These are phyloP conservation scores for Chlorodrepanis virens DNA, from an alignment of 2,113 vertebrate genomes.

Conservation along the genomic window DNA sequence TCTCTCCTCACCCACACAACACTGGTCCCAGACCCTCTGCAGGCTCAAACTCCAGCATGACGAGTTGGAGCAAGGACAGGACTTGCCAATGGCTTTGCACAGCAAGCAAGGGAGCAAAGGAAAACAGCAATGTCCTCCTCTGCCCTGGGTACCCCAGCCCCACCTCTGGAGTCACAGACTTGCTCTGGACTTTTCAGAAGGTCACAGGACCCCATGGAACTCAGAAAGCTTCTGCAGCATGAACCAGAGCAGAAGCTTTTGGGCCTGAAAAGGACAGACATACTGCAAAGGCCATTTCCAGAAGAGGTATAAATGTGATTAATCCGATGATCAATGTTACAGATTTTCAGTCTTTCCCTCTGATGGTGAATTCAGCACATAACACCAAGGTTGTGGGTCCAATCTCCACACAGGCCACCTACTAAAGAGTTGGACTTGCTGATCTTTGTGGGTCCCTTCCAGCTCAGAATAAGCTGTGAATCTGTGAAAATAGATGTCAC, in stretches of 20 bases:
- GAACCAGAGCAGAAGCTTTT: not conserved
- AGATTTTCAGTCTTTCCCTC: not conserved
- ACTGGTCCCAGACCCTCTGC: not conserved
- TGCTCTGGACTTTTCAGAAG: not conserved
- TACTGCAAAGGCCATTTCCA: not conserved
- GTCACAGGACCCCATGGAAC: not conserved
- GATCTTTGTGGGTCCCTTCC: not conserved
- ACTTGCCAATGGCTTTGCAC: not conserved
- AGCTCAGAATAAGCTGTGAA: not conserved
- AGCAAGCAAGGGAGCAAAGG: not conserved
- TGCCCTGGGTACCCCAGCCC: not conserved
- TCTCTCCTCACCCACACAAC: not conserved
- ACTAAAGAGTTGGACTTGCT: not conserved
- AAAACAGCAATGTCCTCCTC: accelerated
- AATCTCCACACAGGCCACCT: not conserved
- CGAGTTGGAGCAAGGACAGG: not conserved
- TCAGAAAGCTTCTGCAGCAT: not conserved
- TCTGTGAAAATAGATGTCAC: not conserved
- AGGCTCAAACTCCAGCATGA: not conserved
- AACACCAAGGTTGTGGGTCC: not conserved
- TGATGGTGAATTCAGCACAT: not conserved
- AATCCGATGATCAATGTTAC: not conserved
- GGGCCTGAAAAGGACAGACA: not conserved
- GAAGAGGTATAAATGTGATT: not conserved
- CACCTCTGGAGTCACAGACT: not conserved